Conservation (phyloP, 2,797 vertebrate genomes). For the Protonibea diacanthus region DNA sequence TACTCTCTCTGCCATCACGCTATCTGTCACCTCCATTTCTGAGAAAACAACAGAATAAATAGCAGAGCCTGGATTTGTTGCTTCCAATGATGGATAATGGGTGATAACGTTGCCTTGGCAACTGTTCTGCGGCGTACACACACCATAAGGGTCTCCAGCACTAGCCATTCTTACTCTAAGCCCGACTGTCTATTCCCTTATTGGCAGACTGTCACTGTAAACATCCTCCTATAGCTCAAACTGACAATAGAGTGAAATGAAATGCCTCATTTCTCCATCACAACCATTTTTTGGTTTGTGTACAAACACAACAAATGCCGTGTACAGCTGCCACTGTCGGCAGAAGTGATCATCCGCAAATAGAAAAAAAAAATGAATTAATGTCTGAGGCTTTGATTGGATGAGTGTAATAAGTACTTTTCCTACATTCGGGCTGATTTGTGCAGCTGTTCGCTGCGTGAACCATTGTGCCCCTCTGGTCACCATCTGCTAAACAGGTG, state of each 20-base stretch:
- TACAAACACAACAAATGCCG: constrained; percentile 81
- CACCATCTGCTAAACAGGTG: constrained; percentile 52
- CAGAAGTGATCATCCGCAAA: constrained; percentile 88
- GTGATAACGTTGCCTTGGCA: constrained; percentile 77
- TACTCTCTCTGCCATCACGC: constrained; percentile 56
- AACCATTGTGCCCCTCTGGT: constrained; percentile 44
- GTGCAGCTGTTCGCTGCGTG: constrained; percentile 28
- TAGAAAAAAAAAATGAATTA: constrained; percentile 19
- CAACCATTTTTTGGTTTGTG: constrained; percentile 12
- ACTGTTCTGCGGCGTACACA: constrained; percentile 60
- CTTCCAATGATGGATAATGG: constrained; percentile 74
- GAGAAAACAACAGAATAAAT: constrained; percentile 72
- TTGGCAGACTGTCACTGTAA: constrained; percentile 68
- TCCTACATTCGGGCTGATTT: not conserved
- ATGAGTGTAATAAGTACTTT: constrained; percentile 43
- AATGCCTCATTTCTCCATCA: constrained; percentile 24
- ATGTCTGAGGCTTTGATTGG: constrained; percentile 30
- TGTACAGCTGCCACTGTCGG: constrained; percentile 88
- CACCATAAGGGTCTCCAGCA: constrained; percentile 44
- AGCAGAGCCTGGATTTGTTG: constrained; percentile 70
- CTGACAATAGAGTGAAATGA: constrained; percentile 50
- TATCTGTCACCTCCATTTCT: constrained; percentile 75
- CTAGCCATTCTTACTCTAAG: constrained; percentile 56
- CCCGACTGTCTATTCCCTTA: constrained; percentile 53
- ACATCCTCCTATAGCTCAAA: constrained; percentile 62